These are phyloP conservation scores for Trachemys scripta DNA, from an alignment of 2,113 vertebrate genomes.

Conservation along the genomic window DNA sequence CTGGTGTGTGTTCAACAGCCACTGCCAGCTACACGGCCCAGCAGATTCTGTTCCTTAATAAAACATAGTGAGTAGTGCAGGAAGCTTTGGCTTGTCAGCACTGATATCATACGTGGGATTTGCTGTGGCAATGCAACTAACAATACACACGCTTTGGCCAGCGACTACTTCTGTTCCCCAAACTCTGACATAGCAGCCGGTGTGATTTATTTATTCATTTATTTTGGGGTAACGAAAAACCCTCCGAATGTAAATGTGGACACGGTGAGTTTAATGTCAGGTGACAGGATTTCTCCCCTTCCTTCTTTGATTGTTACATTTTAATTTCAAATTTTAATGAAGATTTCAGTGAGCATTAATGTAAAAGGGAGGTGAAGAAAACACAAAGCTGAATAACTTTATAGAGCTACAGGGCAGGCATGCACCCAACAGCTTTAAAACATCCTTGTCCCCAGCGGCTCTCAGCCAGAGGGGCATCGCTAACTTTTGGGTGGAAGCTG, in stretches of 20 bases:
- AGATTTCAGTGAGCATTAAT: constrained; percentile 29
- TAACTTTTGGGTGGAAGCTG: rapidly evolving
- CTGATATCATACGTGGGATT: background rate
- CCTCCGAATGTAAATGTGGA: background rate
- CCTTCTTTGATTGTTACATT: background rate
- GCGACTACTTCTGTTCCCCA: background rate
- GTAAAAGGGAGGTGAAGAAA: background rate
- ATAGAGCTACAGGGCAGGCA: background rate
- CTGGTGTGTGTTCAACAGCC: background rate
- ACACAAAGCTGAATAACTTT: background rate
- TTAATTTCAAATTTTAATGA: constrained; percentile 59
- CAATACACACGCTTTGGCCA: background rate
- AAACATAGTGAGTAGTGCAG: background rate
- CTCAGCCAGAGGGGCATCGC: rapidly evolving
- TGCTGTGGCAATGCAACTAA: background rate
- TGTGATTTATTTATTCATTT: background rate
- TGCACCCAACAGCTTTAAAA: too few species aligned
- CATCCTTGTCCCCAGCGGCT: rapidly evolving
- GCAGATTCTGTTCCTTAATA: constrained; percentile 5
- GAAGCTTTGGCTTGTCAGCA: background rate
- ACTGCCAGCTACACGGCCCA: background rate
- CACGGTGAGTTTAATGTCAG: constrained; percentile 2
- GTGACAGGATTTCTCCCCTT: background rate
- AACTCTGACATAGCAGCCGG: background rate
- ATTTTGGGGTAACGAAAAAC: background rate